Percentiles rank a stretch among this genome's conserved stretches.
These are phyloP conservation scores for Cydia fagiglandana DNA, from an alignment of 1,140 invertebrate genomes.

Conservation along the genomic window DNA sequence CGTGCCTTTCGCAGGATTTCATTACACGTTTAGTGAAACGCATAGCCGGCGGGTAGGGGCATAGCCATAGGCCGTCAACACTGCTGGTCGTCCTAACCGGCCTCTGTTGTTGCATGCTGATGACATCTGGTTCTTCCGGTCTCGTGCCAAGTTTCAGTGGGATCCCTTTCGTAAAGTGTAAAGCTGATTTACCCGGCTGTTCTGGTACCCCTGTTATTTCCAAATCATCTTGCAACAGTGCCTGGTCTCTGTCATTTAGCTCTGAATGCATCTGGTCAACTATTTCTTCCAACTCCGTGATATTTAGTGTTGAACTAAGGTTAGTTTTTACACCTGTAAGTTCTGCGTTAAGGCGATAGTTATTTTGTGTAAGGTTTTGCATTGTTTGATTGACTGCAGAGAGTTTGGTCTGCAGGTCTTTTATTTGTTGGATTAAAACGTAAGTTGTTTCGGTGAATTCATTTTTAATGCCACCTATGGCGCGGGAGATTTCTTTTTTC, in stretches of 20 bases:
- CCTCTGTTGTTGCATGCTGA: not conserved
- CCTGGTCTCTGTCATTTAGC: not conserved
- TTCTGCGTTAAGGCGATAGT: not conserved
- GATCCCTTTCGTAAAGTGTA: not conserved
- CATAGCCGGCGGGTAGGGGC: not conserved
- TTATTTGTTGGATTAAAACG: not conserved
- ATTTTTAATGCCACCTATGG: not conserved
- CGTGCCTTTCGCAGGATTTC: not conserved
- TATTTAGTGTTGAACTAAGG: not conserved
- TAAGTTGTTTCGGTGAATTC: not conserved
- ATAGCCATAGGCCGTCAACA: not conserved
- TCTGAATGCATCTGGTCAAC: not conserved
- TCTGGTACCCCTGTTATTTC: slow-evolving; percentile 25
- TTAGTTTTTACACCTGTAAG: not conserved
- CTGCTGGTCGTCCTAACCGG: not conserved
- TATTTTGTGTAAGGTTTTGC: not conserved
- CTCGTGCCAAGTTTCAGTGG: not conserved
- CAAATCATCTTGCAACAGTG: slow-evolving; percentile 9
- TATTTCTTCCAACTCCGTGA: not conserved
- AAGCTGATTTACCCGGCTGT: not conserved
- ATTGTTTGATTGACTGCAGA: not conserved
- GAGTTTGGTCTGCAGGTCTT: not conserved
- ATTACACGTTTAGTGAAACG: not conserved
- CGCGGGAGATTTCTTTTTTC: not conserved
- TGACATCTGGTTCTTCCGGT: not conserved